Conservation (phyloP, 2,888 invertebrate species). For the Marronus borbonicus region DNA sequence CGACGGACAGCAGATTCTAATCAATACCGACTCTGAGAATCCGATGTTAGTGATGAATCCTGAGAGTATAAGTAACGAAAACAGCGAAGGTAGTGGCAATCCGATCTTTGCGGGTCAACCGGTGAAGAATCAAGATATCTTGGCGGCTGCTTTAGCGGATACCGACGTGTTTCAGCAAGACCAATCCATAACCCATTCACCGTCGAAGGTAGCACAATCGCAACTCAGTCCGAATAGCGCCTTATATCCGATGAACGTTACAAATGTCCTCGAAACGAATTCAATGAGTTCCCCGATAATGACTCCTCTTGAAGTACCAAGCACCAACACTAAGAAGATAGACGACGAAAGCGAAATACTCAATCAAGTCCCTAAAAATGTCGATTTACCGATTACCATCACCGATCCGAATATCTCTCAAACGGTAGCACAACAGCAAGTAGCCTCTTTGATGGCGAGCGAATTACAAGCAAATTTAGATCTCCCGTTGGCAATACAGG, state of each 20-base stretch:
- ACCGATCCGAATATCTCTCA: constrained; percentile 83
- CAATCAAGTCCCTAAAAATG: constrained; percentile 76
- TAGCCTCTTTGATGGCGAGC: constrained; percentile 62
- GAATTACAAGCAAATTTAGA: constrained; percentile 72
- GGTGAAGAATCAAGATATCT: constrained; percentile 77
- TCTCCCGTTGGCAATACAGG: constrained; percentile 81
- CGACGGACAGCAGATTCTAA: constrained; percentile 71
- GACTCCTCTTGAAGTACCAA: constrained; percentile 85
- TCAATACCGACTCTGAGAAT: constrained; percentile 67
- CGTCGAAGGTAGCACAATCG: constrained; percentile 70
- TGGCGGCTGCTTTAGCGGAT: constrained; percentile 83
- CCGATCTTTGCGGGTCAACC: constrained; percentile 65
- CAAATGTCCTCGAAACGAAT: constrained; percentile 83
- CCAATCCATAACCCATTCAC: constrained; percentile 61
- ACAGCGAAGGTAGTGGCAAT: constrained; percentile 62
- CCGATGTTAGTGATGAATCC: constrained; percentile 63
- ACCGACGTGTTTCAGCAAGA: constrained; percentile 81
- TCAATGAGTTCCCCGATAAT: constrained; percentile 86
- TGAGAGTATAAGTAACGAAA: constrained; percentile 57
- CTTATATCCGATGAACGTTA: constrained; percentile 73
- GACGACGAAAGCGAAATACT: constrained; percentile 65
- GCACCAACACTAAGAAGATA: constrained; percentile 68
- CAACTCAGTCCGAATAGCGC: constrained; percentile 76
- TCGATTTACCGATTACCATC: constrained; percentile 84
- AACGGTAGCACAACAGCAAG: constrained; percentile 68